Percentiles rank a stretch among this genome's conserved stretches.
These are phyloP conservation scores for Zaprionus bogoriensis DNA, from an alignment of 2,888 invertebrate species.

Conservation along the genomic window DNA sequence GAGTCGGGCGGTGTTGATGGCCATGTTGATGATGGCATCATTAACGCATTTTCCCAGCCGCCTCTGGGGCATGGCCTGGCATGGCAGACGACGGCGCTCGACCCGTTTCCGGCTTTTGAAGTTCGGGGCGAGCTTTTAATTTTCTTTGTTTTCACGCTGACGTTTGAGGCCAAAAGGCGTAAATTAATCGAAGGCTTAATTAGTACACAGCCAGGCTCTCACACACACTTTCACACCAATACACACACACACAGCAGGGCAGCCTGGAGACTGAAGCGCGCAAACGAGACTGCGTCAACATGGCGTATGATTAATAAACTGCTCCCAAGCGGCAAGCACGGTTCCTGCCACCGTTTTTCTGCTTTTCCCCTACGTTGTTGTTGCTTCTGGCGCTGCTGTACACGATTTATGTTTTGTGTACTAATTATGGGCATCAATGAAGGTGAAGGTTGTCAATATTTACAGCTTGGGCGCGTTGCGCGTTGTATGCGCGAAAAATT, in stretches of 20 bases:
- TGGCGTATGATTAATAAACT: slow-evolving; percentile 78
- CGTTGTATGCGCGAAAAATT: slow-evolving; percentile 46
- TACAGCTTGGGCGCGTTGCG: slow-evolving; percentile 36
- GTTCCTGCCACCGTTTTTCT: slow-evolving; percentile 13
- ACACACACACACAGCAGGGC: slow-evolving; percentile 18
- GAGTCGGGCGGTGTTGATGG: slow-evolving; percentile 58
- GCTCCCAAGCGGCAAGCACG: slow-evolving; percentile 53
- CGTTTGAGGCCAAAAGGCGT: slow-evolving; percentile 80
- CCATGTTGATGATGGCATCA: slow-evolving; percentile 70
- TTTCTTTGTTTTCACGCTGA: slow-evolving; percentile 72
- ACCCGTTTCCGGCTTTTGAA: slow-evolving; percentile 77
- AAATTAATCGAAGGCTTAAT: slow-evolving; percentile 80
- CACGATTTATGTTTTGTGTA: slow-evolving; percentile 51
- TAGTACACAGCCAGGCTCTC: slow-evolving; percentile 58
- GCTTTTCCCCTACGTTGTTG: slow-evolving; percentile 1
- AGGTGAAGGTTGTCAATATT: slow-evolving; percentile 78
- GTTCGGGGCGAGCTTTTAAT: slow-evolving; percentile 73
- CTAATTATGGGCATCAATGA: slow-evolving; percentile 71
- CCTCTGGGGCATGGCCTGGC: slow-evolving; percentile 42
- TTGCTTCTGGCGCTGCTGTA: slow-evolving; percentile 1
- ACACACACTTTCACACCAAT: slow-evolving; percentile 8
- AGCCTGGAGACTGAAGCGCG: slow-evolving; percentile 2
- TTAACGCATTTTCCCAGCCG: slow-evolving; percentile 72
- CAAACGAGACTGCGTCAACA: slow-evolving; percentile 51
- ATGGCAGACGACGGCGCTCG: slow-evolving; percentile 48